phyloP scores from a whole-genome alignment of 2,888 invertebrate genomes.

The Eupithecia exiguata region DNA sequence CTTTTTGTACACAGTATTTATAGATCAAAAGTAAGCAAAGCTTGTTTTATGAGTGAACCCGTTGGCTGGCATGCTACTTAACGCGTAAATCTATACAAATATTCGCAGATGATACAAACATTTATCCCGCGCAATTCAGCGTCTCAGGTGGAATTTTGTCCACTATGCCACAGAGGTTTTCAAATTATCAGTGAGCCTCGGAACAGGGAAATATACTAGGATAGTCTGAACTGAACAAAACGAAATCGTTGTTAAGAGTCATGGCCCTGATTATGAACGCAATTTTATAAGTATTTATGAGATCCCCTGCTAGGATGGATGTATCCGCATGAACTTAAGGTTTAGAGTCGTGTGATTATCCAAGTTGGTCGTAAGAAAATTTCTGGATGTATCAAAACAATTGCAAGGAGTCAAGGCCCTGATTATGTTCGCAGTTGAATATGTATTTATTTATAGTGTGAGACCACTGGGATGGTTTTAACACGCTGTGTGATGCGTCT shows the following conservation, averaged over 20 bases:
- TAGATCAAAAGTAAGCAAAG: background rate
- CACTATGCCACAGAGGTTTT: background rate
- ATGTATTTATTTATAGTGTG: background rate
- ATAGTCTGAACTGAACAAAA: background rate
- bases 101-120: background rate
- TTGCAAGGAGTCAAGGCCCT: conserved; percentile 3
- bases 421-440: background rate
- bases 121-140: background rate
- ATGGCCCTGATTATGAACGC: conserved; percentile 56
- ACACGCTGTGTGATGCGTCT: conserved; percentile 23
- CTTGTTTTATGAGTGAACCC: background rate
- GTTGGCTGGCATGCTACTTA: background rate
- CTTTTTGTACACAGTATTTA: background rate
- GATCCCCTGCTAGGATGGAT: conserved; percentile 27
- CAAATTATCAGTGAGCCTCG: background rate
- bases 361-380: background rate
- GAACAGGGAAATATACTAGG: background rate
- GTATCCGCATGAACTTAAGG: background rate
- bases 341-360: background rate
- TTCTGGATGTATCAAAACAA: background rate
- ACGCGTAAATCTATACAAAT: background rate
- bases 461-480: conserved; percentile 28
- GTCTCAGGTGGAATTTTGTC: background rate
- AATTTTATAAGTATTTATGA: conserved; percentile 52
- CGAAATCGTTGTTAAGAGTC: background rate